phyloP scores from a whole-genome alignment of 2,888 invertebrate genomes.

The Unio pictorum region DNA sequence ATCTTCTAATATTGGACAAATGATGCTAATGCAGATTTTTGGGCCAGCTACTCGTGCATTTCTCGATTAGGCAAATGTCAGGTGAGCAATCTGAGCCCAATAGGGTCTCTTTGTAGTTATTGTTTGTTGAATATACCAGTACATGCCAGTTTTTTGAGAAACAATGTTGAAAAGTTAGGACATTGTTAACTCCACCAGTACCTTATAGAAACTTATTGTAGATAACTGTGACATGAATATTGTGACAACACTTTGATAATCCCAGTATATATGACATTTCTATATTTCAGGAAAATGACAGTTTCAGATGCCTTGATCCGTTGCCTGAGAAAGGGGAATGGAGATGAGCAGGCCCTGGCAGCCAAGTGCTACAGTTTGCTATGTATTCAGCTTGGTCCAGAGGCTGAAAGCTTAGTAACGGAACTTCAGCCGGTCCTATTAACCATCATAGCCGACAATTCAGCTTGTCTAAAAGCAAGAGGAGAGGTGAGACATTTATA shows the following conservation, averaged over 20 bases:
- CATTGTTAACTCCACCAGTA: background rate
- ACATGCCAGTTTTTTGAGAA: too few relatives aligned
- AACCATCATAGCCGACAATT: slow-evolving; percentile 82
- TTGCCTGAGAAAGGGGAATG: slow-evolving; percentile 86
- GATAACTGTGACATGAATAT: background rate
- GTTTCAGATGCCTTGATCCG: slow-evolving; percentile 87
- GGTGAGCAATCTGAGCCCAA: too few relatives aligned
- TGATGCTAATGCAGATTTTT: too few relatives aligned
- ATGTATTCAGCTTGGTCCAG: slow-evolving; percentile 85
- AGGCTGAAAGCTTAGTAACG: slow-evolving; percentile 80
- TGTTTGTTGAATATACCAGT: too few relatives aligned
- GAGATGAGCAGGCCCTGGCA: slow-evolving; percentile 86
- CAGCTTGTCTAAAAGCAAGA: slow-evolving; percentile 83
- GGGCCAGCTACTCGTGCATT: too few relatives aligned
- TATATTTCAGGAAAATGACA: slow-evolving; percentile 68
- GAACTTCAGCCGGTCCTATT: slow-evolving; percentile 83
- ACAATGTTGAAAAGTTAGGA: background rate
- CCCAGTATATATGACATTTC: background rate
- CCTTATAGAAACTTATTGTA: background rate
- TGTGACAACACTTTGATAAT: background rate
- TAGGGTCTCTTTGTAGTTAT: too few relatives aligned
- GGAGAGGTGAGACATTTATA: slow-evolving; percentile 71
- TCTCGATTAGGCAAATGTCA: too few relatives aligned
- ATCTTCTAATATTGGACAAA: too few relatives aligned
- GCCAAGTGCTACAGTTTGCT: slow-evolving; percentile 86